Evolutionary conservation across 1,140 invertebrate species (phyloP).

Genomic region (Aphelenchoides besseyi): DNA sequence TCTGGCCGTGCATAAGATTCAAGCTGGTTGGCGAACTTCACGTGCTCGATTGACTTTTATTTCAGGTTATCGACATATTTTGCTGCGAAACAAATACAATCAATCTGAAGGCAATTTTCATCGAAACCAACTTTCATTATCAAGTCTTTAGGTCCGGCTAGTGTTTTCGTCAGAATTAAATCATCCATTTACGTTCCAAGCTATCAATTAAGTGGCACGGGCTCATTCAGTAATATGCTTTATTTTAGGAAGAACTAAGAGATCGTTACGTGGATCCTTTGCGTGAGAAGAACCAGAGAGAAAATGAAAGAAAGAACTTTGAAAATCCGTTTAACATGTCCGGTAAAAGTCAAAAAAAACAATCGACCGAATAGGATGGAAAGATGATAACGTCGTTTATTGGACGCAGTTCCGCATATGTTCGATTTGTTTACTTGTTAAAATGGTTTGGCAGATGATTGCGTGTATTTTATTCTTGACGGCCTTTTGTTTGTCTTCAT

Average conservation of each 20-base stretch:
- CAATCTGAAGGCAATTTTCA: too few species aligned
- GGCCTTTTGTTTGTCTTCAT: background rate
- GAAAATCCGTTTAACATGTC: constrained; percentile 22
- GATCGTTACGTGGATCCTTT: constrained; percentile 34
- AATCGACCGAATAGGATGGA: too few species aligned
- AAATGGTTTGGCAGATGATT: background rate
- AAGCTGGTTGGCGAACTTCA: constrained; percentile 19
- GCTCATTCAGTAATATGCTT: background rate
- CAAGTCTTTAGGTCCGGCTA: too few species aligned
- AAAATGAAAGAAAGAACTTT: constrained; percentile 18
- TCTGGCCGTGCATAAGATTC: constrained; percentile 34
- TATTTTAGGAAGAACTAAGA: constrained; percentile 16
- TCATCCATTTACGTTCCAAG: constrained; percentile 28
- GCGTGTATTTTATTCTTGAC: constrained; percentile 18
- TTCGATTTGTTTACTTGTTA: constrained; percentile 16
- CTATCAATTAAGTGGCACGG: constrained; percentile 19
- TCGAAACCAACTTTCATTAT: too few species aligned
- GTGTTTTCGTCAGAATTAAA: constrained; percentile 33
- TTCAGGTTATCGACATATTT: constrained; percentile 36
- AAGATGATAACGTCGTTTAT: too few species aligned
- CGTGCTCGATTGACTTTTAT: constrained; percentile 1
- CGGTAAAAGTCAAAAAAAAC: background rate
- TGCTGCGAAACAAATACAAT: constrained; percentile 32
- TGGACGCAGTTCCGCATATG: background rate
- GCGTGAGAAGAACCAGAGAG: constrained; percentile 17